Evolutionary conservation across 1,140 invertebrate genomes (phyloP).

Genomic region (Asobara japonica): DNA sequence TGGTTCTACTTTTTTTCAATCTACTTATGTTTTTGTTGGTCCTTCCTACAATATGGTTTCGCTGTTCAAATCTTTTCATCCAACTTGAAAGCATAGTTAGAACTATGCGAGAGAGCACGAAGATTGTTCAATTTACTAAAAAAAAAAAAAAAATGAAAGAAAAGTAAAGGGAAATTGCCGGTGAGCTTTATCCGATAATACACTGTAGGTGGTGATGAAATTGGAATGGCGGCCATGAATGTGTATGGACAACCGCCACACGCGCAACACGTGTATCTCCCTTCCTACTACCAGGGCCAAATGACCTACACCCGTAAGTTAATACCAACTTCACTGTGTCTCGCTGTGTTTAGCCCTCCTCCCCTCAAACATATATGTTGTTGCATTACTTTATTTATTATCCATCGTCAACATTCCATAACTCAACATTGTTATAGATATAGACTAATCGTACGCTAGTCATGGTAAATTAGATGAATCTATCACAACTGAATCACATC

Average conservation of each 20-base stretch:
- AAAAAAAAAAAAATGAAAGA: conserved; percentile 51
- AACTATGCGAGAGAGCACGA: background rate
- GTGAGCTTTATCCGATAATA: conserved; percentile 57
- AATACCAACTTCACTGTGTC: conserved; percentile 45
- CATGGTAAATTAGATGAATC: background rate
- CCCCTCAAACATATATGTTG: conserved; percentile 44
- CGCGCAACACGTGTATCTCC: conserved; percentile 82
- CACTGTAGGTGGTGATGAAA: conserved; percentile 73
- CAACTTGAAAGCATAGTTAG: background rate
- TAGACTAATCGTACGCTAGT: background rate
- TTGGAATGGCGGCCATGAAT: conserved; percentile 73
- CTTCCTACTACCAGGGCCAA: conserved; percentile 80
- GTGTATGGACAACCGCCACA: conserved; percentile 76
- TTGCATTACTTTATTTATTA: conserved; percentile 41
- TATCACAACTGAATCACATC: background rate
- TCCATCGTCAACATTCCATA: background rate
- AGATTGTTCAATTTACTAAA: background rate
- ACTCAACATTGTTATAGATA: background rate
- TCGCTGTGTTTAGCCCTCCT: conserved; percentile 31
- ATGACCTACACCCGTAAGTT: conserved; percentile 83
- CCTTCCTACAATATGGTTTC: background rate
- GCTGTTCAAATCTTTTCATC: background rate
- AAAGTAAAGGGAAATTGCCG: conserved; percentile 22
- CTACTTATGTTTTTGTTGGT: background rate
- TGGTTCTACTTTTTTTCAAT: background rate